Evolutionary conservation across 2,113 vertebrate genomes (phyloP).

Genomic region (Otus sunia): DNA sequence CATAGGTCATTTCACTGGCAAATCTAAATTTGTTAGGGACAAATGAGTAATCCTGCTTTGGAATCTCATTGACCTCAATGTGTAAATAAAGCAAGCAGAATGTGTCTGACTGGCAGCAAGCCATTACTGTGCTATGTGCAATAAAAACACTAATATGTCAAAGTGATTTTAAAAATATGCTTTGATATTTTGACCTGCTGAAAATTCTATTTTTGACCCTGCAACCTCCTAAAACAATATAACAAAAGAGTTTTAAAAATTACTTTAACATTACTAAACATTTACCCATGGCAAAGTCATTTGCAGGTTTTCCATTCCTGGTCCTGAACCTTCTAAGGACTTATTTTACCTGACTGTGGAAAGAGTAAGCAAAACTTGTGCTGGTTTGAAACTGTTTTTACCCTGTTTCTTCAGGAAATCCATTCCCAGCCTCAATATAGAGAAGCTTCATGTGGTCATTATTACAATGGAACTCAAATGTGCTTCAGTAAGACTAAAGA

Average conservation of each 20-base stretch:
- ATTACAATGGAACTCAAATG: neutral
- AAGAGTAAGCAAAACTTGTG: neutral
- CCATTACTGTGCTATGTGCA: neutral
- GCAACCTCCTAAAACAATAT: neutral
- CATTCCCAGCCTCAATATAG: neutral
- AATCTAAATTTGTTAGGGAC: slow-evolving; percentile 12
- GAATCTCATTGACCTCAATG: slow-evolving; percentile 45
- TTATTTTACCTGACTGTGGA: neutral
- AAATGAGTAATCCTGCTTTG: slow-evolving; percentile 24
- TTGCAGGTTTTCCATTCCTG: neutral
- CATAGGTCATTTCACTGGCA: neutral
- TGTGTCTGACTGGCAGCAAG: slow-evolving; percentile 31
- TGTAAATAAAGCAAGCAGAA: slow-evolving; percentile 49
- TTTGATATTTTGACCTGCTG: neutral
- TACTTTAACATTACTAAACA: neutral
- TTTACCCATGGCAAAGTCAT: neutral
- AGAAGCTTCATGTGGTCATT: neutral
- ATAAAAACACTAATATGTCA: slow-evolving; percentile 23
- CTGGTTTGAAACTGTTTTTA: neutral
- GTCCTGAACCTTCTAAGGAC: neutral
- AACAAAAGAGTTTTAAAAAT: accelerated
- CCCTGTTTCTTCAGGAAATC: neutral
- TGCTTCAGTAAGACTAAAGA: neutral
- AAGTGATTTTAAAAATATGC: neutral
- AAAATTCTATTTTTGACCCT: neutral